Base-by-base conservation (phyloP, 2,888 invertebrate species). In the Drosophila melanosoma region DNA sequence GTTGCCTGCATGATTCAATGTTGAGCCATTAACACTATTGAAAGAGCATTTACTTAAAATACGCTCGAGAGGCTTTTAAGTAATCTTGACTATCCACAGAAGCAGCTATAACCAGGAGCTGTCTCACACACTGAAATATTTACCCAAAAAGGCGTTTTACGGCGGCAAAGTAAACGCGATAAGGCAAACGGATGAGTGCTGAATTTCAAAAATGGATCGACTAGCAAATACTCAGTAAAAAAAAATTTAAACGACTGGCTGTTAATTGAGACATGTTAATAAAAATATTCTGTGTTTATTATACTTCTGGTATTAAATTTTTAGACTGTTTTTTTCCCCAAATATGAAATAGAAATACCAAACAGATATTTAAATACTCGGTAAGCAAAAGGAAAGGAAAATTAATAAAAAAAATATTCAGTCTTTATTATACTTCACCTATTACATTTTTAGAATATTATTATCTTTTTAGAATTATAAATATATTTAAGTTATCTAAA, bases 71-170 rank as follows among this genome's bases (percentile, higher is more conserved):
- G 54, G 42, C 63, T 53, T 29, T 79, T 78, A 74, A 62, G 57
- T 38, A 49, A 48, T 15, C 40, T 26, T n/a, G 36, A 35, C 51
- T 26, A 52, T 36, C 65, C 58, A 57, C 53, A 15, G 57, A 61
- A 60, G 45, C 61, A 38, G 67, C 67, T 69, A 52, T 17, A n/a
- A 51, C 58, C 40, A 48, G 49, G 57, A 70, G 57, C 49, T 57
- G 69, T 36, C 48, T 58, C 62, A 62, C 10, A 38, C 23, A 38
- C 26, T 42, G 70, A 76, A 79, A 78, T 81, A 79, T 82, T 87
- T 82, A 65, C 61, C 57, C 52, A 64, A 69, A 67, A 71, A 74
- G 35, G 45, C 60, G 85, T 63, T 87, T 87, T 78, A 69, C 71
- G 74, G 56, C 59, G 57, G 49, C 60, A 66, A 67, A 73, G 59